Percentiles rank a stretch among this genome's conserved stretches.
Conservation (phyloP, 2,888 invertebrate genomes). For the Tenthredo notha region DNA sequence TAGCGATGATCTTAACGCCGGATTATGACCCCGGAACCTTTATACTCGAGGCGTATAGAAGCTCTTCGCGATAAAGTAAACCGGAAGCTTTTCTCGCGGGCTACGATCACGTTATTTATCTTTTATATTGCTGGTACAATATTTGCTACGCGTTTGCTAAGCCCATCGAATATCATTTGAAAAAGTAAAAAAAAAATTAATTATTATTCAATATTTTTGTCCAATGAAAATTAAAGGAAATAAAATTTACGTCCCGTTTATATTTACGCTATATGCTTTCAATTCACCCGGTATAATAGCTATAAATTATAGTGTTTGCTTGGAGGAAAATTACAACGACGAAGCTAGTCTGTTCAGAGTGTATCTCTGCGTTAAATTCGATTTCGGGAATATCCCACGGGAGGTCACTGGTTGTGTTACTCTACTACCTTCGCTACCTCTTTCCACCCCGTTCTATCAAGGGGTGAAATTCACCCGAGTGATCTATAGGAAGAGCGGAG, state of each 20-base stretch:
- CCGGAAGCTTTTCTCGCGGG: conserved; percentile 10
- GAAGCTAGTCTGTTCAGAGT: conserved; percentile 23
- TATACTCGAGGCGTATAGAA: neutral
- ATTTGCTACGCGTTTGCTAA: neutral
- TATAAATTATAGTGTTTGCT: conserved; percentile 40
- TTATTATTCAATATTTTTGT: neutral
- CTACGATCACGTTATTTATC: neutral
- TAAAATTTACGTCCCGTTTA: neutral
- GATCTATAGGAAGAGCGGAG: conserved; percentile 38
- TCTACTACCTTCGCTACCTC: neutral
- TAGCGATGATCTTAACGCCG: neutral
- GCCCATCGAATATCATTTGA: neutral
- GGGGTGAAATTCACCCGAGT: conserved; percentile 34
- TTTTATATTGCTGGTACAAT: neutral
- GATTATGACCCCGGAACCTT: neutral
- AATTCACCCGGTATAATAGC: conserved; percentile 13
- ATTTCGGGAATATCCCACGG: conserved; percentile 50
- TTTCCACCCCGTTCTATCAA: neutral
- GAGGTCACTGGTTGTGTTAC: conserved; percentile 41
- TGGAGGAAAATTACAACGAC: conserved; percentile 36
- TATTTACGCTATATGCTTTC: neutral
- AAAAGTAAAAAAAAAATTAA: neutral
- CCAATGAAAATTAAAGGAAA: neutral
- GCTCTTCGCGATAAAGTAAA: conserved; percentile 5
- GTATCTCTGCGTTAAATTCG: conserved; percentile 50